A percentile compares a stretch with the other conserved stretches of the same genome.
phyloP scores from a whole-genome alignment of 2,888 invertebrate genomes.

The Cinara cedri region DNA sequence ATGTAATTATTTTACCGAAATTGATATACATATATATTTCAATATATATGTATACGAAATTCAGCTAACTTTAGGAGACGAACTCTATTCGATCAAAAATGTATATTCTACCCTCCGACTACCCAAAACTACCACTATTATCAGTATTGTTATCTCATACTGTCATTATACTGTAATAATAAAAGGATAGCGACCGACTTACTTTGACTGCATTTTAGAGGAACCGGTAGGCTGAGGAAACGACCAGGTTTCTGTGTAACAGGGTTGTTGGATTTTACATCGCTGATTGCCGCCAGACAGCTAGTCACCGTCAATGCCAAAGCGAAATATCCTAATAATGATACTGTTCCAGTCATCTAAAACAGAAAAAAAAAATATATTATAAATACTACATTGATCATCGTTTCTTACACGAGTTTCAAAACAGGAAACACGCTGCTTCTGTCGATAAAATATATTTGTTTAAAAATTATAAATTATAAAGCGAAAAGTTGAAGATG shows the following conservation, averaged over 20 bases:
- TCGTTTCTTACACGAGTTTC: too few relatives aligned
- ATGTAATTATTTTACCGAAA: too few relatives aligned
- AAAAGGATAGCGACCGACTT: slow-evolving; percentile 65
- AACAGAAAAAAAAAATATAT: background rate
- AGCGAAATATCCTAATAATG: slow-evolving; percentile 3
- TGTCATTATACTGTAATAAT: background rate
- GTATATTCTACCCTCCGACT: too few relatives aligned
- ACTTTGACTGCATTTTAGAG: slow-evolving; percentile 84
- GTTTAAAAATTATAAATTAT: too few relatives aligned
- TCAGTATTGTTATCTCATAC: background rate
- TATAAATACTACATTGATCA: too few relatives aligned
- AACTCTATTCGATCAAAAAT: too few relatives aligned
- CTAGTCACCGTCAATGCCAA: slow-evolving; percentile 27
- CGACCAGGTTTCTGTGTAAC: slow-evolving; percentile 79
- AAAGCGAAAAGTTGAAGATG: too few relatives aligned
- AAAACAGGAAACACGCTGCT: too few relatives aligned
- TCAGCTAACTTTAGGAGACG: too few relatives aligned
- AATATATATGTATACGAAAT: too few relatives aligned
- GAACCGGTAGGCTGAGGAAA: slow-evolving; percentile 80
- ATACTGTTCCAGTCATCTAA: slow-evolving; percentile 42
- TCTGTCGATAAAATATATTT: too few relatives aligned
- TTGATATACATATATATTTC: too few relatives aligned
- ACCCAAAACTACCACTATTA: background rate
- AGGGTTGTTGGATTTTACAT: slow-evolving; percentile 64
- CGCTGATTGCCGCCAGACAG: slow-evolving; percentile 58